phyloP scores from a whole-genome alignment of 1,140 invertebrate genomes.

The Megalopta genalis region DNA sequence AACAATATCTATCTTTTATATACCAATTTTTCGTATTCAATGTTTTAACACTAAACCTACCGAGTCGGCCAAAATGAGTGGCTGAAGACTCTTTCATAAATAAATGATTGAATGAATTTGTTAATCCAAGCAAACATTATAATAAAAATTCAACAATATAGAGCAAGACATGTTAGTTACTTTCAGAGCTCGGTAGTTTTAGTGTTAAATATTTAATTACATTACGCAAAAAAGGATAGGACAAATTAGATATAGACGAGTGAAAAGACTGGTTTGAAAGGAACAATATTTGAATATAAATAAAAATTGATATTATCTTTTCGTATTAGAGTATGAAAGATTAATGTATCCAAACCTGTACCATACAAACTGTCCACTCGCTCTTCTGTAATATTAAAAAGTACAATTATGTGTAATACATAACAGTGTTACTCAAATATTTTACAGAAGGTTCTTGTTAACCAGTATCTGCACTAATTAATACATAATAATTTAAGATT shows the following conservation, averaged over 20 bases:
- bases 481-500: neutral
- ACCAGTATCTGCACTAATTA: neutral
- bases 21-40: neutral
- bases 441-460: conserved; percentile 5
- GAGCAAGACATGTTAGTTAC: no score
- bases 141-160: no score
- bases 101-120: no score
- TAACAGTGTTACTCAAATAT: conserved; percentile 14
- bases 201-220: neutral
- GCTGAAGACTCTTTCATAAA: no score
- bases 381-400: conserved; percentile 29
- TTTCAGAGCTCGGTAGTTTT: no score
- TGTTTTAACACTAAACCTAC: neutral
- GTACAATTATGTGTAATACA: conserved; percentile 16
- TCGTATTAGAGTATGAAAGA: conserved; percentile 35
- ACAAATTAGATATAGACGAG: conserved; percentile 12
- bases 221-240: neutral
- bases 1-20: neutral
- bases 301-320: conserved; percentile 39
- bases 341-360: conserved; percentile 15
- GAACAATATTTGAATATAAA: conserved; percentile 42
- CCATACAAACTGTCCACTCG: conserved; percentile 28
- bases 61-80: no score
- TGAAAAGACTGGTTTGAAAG: conserved; percentile 23
- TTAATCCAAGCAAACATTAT: no score